Evolutionary conservation across 1,140 invertebrate species (phyloP).

Genomic region (Liolophura sinensis): DNA sequence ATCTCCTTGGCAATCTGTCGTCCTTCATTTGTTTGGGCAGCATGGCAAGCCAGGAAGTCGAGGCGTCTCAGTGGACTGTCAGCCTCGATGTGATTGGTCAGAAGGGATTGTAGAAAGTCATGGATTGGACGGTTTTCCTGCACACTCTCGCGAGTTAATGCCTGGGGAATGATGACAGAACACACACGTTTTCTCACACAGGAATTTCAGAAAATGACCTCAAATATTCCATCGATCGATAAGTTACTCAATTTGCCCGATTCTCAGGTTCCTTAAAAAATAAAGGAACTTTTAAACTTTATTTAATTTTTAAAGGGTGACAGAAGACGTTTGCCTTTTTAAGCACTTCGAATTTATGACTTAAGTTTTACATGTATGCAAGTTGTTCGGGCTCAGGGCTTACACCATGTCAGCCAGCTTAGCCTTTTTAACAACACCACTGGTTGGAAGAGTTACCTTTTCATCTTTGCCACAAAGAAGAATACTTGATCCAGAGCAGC

Average conservation of each 20-base stretch:
- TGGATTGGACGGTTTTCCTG: conserved; percentile 40
- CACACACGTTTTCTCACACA: conserved; percentile 2
- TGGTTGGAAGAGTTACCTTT: conserved; percentile 33
- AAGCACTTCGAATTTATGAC: too few species aligned
- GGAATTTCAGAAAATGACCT: too few species aligned
- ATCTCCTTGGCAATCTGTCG: conserved; percentile 42
- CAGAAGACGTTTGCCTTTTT: too few species aligned
- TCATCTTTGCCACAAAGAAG: conserved; percentile 58
- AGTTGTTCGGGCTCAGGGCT: too few species aligned
- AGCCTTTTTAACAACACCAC: too few species aligned
- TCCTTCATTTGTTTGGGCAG: conserved; percentile 44
- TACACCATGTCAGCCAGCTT: too few species aligned
- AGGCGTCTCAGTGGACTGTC: conserved; percentile 35
- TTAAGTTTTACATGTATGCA: too few species aligned
- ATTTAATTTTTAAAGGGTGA: too few species aligned
- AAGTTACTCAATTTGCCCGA: too few species aligned
- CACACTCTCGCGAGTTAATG: conserved; percentile 39
- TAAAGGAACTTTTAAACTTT: too few species aligned
- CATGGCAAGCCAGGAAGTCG: conserved; percentile 57
- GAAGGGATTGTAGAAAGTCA: conserved; percentile 52
- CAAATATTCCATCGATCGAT: background rate
- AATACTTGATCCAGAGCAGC: conserved; percentile 55
- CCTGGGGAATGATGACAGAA: conserved; percentile 20
- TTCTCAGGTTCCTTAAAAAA: too few species aligned
- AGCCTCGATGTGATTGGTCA: conserved; percentile 35